Conservation (phyloP, 2,113 vertebrate species). For the Cervus canadensis region DNA sequence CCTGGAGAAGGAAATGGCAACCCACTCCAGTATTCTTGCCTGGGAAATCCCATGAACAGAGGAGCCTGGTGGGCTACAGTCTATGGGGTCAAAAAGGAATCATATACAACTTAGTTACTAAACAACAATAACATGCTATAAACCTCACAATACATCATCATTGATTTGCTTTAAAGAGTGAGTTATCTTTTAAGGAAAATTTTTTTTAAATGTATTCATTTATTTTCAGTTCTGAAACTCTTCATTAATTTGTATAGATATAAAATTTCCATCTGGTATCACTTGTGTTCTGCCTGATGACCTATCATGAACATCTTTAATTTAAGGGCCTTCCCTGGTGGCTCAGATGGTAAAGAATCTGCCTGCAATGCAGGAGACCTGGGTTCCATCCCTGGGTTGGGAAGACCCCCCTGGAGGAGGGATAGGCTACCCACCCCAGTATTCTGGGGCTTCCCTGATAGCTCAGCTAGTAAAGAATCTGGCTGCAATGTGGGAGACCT, state of each 20-base stretch:
- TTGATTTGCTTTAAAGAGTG: background rate
- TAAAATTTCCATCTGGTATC: background rate
- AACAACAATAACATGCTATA: background rate
- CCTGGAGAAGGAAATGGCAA: background rate
- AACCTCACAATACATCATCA: background rate
- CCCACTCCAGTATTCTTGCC: background rate
- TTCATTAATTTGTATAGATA: background rate
- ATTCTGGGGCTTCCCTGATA: background rate
- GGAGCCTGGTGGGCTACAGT: background rate
- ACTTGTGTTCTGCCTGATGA: background rate
- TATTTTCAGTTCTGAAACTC: background rate
- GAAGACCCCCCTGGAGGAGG: background rate
- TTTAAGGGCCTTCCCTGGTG: background rate
- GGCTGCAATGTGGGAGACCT: background rate
- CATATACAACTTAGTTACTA: background rate
- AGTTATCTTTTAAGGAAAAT: background rate
- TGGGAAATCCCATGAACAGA: background rate
- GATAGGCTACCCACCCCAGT: background rate
- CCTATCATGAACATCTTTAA: background rate
- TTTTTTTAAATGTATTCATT: background rate
- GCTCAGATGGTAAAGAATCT: background rate
- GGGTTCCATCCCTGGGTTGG: background rate
- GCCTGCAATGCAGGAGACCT: background rate
- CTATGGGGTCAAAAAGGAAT: background rate
- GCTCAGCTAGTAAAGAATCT: background rate